Evolutionary conservation across 2,888 invertebrate genomes (phyloP), one percentile per base, ranked within the genome.

Genomic region (Tetropium fuscum): DNA sequence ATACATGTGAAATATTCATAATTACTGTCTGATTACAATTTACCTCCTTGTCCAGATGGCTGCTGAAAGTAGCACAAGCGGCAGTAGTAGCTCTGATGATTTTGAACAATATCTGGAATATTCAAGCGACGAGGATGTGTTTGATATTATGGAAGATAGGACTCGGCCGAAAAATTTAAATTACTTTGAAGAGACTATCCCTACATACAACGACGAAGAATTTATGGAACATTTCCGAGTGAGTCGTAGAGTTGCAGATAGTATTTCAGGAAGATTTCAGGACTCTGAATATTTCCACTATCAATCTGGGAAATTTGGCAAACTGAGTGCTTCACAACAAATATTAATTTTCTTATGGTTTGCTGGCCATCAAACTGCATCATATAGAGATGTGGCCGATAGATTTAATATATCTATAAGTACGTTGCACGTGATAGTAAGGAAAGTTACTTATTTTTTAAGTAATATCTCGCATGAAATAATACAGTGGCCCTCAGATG

Each of bases 201-300:
- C 49, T 3, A 34, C 41, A 22, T 62, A 58, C 36, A 58, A 41
- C 36, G 38, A 49, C 10, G 2, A n/a, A 7, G 54, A 58, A 30
- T 62, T 62, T 48, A 19, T 58, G 7, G 62, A 62, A 22, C 54
- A 62, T 40, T 58, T 58, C 19, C 27, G 58, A 30, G 44, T 62
- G 4, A 55, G 51, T 18, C n/a, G 51, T 11, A 7, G 36, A 11
- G 49, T 62, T 8, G 49, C 49, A 7, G 11, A 43, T n/a, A 5
- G 25, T 7, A 51, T 60, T 13, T 25, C 45, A 1, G 11, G 44
- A 5, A 1, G 38, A 25, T 56, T 51, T 30, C 18, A 36, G 18
- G 16, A 55, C 4, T 27, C 16, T 5, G 38, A 36, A 15, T 47
- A 45, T 38, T 55, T 45, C 18, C 16, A 10, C 2, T 4, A 36